These are phyloP conservation scores for Machimus rusticus DNA, from an alignment of 2,888 invertebrate species.

Conservation along the genomic window DNA sequence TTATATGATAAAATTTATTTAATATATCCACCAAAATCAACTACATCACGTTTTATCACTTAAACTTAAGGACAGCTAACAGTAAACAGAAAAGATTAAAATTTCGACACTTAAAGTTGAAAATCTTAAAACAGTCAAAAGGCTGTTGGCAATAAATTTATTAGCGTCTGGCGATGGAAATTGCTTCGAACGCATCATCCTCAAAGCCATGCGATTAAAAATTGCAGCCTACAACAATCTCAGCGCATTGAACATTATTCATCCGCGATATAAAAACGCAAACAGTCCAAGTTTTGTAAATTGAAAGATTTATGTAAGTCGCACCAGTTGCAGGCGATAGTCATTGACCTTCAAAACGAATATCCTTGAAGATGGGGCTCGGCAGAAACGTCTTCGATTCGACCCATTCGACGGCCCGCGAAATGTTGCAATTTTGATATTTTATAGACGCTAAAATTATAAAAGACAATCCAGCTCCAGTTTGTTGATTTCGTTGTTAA, in stretches of 20 bases:
- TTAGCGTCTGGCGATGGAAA: background rate
- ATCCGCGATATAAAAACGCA: background rate
- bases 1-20: background rate
- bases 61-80: background rate
- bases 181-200: background rate
- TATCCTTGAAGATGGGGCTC: background rate
- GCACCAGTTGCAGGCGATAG: background rate
- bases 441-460: background rate
- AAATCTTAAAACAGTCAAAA: background rate
- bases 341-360: background rate
- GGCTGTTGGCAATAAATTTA: background rate
- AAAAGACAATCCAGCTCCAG: background rate
- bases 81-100: background rate
- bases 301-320: background rate
- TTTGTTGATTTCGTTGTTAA: background rate
- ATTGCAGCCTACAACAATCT: background rate
- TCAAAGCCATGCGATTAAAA: background rate
- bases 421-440: background rate
- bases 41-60: background rate
- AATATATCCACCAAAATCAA: background rate
- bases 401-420: background rate
- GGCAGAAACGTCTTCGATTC: background rate
- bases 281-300: background rate
- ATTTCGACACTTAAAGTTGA: background rate
- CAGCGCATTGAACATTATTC: background rate